These are phyloP conservation scores for Dryoscopus gambensis DNA, from an alignment of 2,113 vertebrate genomes.

Conservation along the genomic window DNA sequence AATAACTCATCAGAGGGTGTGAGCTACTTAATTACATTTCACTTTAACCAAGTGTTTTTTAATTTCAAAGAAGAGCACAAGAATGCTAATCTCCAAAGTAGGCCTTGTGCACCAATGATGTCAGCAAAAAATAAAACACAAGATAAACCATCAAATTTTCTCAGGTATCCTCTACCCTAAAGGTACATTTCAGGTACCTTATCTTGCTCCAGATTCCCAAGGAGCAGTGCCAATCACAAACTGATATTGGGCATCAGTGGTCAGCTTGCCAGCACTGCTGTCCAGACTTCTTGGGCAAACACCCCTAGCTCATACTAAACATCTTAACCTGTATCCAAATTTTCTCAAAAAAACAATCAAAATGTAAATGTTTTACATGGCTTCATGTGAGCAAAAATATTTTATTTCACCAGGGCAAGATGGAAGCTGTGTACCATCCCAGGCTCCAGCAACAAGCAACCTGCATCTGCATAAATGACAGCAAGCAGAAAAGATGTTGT, in stretches of 20 bases:
- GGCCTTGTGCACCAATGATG: background rate
- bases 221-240: background rate
- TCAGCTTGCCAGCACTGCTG: background rate
- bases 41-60: background rate
- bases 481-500: background rate
- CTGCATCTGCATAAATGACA: background rate
- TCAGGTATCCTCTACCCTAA: background rate
- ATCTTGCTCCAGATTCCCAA: background rate
- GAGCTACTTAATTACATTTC: background rate
- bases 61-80: background rate
- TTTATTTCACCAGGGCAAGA: background rate
- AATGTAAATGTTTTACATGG: background rate
- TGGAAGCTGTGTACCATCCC: background rate
- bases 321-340: background rate
- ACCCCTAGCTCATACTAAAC: background rate
- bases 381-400: background rate
- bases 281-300: background rate
- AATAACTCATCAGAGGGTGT: background rate
- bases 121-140: background rate
- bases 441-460: background rate
- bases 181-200: background rate
- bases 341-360: background rate
- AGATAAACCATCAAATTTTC: background rate
- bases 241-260: fast-evolving
- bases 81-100: background rate